These are phyloP conservation scores for Desmophyllum pertusum DNA, from an alignment of 92 coral and sea anemone genomes.

Conservation along the genomic window DNA sequence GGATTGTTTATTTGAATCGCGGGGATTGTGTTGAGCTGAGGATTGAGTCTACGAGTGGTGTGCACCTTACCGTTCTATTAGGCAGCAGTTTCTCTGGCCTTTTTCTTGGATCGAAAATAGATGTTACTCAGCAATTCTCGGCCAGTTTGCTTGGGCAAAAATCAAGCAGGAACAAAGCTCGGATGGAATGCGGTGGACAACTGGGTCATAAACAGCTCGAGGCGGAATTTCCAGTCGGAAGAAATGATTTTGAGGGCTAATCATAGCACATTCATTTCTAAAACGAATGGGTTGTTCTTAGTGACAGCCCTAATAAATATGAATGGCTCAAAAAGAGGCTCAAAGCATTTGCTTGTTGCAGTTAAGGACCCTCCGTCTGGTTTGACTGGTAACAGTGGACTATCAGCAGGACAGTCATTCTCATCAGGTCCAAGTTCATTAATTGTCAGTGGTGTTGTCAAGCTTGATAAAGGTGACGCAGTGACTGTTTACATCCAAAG, in stretches of 20 bases:
- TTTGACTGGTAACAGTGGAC: slow-evolving; percentile 23
- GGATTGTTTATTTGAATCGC: slow-evolving; percentile 45
- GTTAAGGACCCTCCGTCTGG: slow-evolving; percentile 17
- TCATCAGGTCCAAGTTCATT: slow-evolving; percentile 29
- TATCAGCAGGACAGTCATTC: slow-evolving; percentile 23
- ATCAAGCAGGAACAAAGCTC: slow-evolving; percentile 12
- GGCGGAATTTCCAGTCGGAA: slow-evolving; percentile 29
- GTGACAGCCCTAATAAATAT: slow-evolving; percentile 39
- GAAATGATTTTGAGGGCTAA: background rate
- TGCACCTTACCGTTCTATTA: background rate
- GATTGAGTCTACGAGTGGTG: background rate
- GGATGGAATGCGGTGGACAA: slow-evolving; percentile 46
- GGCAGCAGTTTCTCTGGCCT: slow-evolving; percentile 61
- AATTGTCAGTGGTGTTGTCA: slow-evolving; percentile 40
- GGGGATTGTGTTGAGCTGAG: slow-evolving; percentile 57
- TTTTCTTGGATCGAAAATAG: slow-evolving; percentile 17
- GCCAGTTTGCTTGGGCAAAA: slow-evolving; percentile 23
- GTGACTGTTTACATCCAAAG: slow-evolving; percentile 31
- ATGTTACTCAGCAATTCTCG: slow-evolving; percentile 13
- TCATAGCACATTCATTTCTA: slow-evolving; percentile 11
- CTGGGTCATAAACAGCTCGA: slow-evolving; percentile 25
- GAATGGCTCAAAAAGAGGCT: slow-evolving; percentile 2
- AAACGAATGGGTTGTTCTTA: slow-evolving; percentile 39
- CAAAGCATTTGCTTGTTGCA: slow-evolving; percentile 24
- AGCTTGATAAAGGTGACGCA: slow-evolving; percentile 28